Evolutionary conservation across 2,113 vertebrate genomes (phyloP).

Genomic region (Parus major): DNA sequence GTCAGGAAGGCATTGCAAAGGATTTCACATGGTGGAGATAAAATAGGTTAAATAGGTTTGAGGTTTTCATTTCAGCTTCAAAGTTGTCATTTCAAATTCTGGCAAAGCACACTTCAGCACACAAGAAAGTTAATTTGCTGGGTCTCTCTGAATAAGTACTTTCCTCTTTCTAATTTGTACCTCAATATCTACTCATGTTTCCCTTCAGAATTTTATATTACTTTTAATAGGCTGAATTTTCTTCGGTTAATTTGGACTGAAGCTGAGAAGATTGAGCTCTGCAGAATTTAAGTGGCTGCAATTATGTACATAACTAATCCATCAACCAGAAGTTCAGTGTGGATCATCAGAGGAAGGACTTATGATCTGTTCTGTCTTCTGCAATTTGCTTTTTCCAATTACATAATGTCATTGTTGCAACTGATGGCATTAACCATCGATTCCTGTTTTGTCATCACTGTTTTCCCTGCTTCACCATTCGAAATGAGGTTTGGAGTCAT

Average conservation of each 20-base stretch:
- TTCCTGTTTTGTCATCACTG: background rate
- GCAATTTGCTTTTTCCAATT: constrained; percentile 38
- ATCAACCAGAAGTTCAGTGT: background rate
- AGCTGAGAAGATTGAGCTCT: constrained; percentile 36
- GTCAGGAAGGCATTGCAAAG: background rate
- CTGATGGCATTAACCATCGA: background rate
- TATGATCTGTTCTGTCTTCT: background rate
- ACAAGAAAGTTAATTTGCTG: background rate
- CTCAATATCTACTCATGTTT: background rate
- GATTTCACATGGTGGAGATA: background rate
- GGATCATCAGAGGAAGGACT: background rate
- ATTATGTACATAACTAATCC: constrained; percentile 31
- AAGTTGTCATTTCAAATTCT: background rate
- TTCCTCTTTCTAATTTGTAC: background rate
- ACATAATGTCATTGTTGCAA: background rate
- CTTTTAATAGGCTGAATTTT: constrained; percentile 9
- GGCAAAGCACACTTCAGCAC: background rate
- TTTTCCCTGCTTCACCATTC: background rate
- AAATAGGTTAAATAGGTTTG: background rate
- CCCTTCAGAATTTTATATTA: background rate
- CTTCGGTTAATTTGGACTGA: background rate
- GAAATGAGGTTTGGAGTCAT: background rate
- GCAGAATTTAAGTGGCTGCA: constrained; percentile 24
- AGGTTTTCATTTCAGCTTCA: background rate
- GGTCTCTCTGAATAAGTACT: background rate